Evolutionary conservation across 2,888 invertebrate genomes (phyloP), one percentile per base, ranked within the genome.

Genomic region (Parelbella ahira): DNA sequence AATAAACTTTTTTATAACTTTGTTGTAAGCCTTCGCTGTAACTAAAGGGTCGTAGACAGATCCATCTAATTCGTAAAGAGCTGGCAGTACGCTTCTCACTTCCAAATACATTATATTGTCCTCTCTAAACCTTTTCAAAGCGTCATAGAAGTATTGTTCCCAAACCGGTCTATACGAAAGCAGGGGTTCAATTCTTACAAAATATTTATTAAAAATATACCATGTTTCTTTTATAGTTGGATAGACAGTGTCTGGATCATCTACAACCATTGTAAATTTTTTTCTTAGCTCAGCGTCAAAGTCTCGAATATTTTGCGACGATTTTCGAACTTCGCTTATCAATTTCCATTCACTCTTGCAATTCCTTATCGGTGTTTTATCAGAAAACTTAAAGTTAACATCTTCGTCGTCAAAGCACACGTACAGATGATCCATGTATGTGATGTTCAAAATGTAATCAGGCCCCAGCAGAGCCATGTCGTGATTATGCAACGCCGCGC

Each of bases 41-140:
- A 93, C 88, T 1, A 88, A n/a, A 0, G 80, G 67, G 0, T 79
- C 80, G 47, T 91, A 90, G 0, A 55, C 49, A 0, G 84, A 90
- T 0, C 92, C 93, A 33, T 93, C 88, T 21, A 93, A 60, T 48
- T 93, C 93, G 52, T 93, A 94, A 0, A 92, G 70, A 54, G 74
- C 58, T 0, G 92, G 91, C 12, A 94, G 64, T 0, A 90, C 69
- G n/a, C 91, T 88, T 33, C 94, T 81, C 1, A 94, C 74, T 70
- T 94, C 94, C 9, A 93, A 59, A 49, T 93, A 94, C 69, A 92
- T 89, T 0, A 94, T 84, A 41, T 92, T 92, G 57, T 94, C 93
- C 2, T 89, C 88, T 54, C 88, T 86, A 37, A 92, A 89, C 47
- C 91, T 90, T 46, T 82, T 69, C 1, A 94, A 68, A 0, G 89